Conservation (phyloP, 2,797 vertebrate genomes). For the Acanthiza pusilla region DNA sequence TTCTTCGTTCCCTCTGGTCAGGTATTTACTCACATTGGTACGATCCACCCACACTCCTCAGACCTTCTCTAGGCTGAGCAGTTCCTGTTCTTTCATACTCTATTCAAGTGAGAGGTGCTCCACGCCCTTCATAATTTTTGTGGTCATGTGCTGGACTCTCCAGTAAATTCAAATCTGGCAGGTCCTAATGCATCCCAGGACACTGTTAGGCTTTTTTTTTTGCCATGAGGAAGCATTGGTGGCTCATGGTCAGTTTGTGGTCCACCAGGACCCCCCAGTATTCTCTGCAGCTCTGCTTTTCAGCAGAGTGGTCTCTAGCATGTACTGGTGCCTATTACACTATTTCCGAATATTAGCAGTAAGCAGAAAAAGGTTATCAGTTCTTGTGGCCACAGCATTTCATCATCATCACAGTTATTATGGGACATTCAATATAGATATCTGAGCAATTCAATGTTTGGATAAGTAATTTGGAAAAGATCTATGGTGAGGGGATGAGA, state of each 20-base stretch:
- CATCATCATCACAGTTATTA: neutral
- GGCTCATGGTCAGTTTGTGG: neutral
- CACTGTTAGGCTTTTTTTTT: neutral
- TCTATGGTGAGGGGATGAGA: neutral
- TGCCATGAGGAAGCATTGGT: neutral
- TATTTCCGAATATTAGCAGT: neutral
- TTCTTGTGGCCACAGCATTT: neutral
- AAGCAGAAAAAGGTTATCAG: neutral
- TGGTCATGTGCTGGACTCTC: neutral
- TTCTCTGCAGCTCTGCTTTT: neutral
- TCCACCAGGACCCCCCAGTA: neutral
- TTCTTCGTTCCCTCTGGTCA: neutral
- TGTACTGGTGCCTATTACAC: neutral
- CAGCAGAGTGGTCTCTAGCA: neutral
- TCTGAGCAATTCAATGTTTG: neutral
- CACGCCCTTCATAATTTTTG: neutral
- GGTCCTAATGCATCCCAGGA: neutral
- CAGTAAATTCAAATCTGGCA: neutral
- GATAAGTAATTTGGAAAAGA: neutral
- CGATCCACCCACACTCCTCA: neutral
- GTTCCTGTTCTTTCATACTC: neutral
- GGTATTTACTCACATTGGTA: neutral
- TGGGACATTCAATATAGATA: neutral
- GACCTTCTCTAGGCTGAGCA: neutral
- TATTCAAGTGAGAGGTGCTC: neutral